Evolutionary conservation across 2,797 vertebrate genomes (phyloP).

Genomic region (Triplophysa yarkandensis): DNA sequence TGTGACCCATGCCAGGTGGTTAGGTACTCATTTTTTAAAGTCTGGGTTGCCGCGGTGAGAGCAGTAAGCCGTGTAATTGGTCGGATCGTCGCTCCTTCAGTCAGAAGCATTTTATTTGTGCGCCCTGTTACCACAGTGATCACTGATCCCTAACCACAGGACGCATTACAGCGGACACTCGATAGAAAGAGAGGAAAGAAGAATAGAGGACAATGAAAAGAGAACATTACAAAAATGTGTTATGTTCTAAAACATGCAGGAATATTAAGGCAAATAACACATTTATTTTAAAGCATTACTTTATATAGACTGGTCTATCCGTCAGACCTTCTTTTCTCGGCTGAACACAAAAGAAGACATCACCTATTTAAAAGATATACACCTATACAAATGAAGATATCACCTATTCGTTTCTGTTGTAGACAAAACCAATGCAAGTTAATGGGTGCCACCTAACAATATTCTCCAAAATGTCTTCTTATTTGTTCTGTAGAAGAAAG

Average conservation of each 20-base stretch:
- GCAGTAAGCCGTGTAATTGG: constrained; percentile 50
- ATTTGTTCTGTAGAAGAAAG: too few species aligned
- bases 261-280: too few species aligned
- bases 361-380: too few species aligned
- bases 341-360: too few species aligned
- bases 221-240: not conserved
- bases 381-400: too few species aligned
- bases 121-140: constrained; percentile 41
- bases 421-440: too few species aligned
- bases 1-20: constrained; percentile 45
- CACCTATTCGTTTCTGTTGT: too few species aligned
- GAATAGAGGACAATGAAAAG: not conserved
- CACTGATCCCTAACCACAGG: constrained; percentile 43
- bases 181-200: not conserved
- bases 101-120: constrained; percentile 41
- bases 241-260: too few species aligned
- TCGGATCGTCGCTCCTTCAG: constrained; percentile 30
- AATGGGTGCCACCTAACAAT: too few species aligned
- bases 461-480: too few species aligned
- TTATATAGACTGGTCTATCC: not conserved
- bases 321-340: too few species aligned
- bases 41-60: constrained; percentile 35
- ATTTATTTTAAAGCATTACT: not conserved
- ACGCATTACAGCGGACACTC: constrained; percentile 30
- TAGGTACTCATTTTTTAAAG: constrained; percentile 35